Evolutionary conservation across 2,113 vertebrate genomes (phyloP), one percentile per base, ranked within the genome.

Genomic region (Hyla sarda): DNA sequence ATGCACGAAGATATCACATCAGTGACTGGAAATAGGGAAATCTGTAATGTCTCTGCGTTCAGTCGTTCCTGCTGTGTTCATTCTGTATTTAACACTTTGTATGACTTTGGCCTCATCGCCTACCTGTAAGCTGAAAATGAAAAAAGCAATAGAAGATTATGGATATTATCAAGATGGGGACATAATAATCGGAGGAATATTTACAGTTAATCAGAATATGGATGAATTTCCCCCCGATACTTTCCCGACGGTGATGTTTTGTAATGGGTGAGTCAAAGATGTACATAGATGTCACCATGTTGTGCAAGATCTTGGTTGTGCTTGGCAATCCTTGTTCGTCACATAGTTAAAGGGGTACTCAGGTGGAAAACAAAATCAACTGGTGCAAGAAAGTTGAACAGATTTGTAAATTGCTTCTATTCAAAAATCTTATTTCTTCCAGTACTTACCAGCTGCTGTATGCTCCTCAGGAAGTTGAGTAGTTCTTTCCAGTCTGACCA

Each of bases 171-270:
- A 30, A 17, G 12, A 16, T 76, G 74, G 74, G 30, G 74, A 76
- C n/a, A 52, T 76, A 28, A 52, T 76, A 8, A 76, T 76, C 14
- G 74, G 47, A 50, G 74, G 74, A 52, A 48, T 76, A 14, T 76
- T 76, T n/a, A 50, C 74, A 30, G 47, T 76, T 17, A 76, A 76
- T 52, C 3, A 11, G 5, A 50, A 28, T 6, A 30, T 52, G 12
- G 14, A 28, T 5, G 25, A 52, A 25, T 17, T 50, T 17, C n/a
- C 47, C 50, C 8, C 21, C 1, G 19, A n/a, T 23, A n/a, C 54
- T 6, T 6, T 23, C n/a, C 5, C 3, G 5, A 58, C 21, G 8
- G 54, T 58, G 0, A 58, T 58, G 54, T 58, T 58, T n/a, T 58
- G 54, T 9, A 58, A 58, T n/a, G 54, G 54, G 54, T 58, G n/a